Evolutionary conservation across 2,797 vertebrate species (phyloP).

Genomic region (Coregonus suidteri): DNA sequence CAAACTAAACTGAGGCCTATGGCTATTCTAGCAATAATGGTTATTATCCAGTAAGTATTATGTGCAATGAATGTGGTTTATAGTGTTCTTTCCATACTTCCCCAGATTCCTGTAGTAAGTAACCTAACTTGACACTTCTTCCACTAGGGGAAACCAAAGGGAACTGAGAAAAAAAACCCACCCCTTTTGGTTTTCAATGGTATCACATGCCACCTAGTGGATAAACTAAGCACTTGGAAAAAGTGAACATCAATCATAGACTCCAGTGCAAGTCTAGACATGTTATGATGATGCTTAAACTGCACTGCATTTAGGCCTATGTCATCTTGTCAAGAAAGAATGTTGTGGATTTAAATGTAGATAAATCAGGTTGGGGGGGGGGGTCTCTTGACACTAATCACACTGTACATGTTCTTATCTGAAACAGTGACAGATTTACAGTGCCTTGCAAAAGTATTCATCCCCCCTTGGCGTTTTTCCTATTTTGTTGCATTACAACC

Average conservation of each 20-base stretch:
- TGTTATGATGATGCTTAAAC: too few relatives aligned
- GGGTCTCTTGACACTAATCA: too few relatives aligned
- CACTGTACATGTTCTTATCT: too few relatives aligned
- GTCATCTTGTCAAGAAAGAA: too few relatives aligned
- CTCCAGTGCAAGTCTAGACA: too few relatives aligned
- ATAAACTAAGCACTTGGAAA: background rate
- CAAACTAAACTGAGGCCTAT: background rate
- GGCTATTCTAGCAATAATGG: background rate
- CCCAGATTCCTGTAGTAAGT: constrained; percentile 14
- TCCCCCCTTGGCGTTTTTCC: too few relatives aligned
- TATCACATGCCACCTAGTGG: constrained; percentile 25
- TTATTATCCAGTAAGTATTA: background rate
- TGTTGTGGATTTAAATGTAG: too few relatives aligned
- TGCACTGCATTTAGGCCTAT: too few relatives aligned
- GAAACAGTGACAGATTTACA: background rate
- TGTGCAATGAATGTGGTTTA: background rate
- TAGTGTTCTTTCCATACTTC: background rate
- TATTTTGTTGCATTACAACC: too few relatives aligned
- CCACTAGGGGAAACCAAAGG: background rate
- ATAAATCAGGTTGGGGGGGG: background rate
- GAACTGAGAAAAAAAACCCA: background rate
- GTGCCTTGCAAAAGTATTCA: too few relatives aligned
- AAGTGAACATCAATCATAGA: background rate
- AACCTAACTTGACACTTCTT: constrained; percentile 27
- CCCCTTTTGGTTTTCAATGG: constrained; percentile 2